These are phyloP conservation scores for Temnothorax curvispinosus DNA, from an alignment of 1,140 invertebrate species.

Conservation along the genomic window DNA sequence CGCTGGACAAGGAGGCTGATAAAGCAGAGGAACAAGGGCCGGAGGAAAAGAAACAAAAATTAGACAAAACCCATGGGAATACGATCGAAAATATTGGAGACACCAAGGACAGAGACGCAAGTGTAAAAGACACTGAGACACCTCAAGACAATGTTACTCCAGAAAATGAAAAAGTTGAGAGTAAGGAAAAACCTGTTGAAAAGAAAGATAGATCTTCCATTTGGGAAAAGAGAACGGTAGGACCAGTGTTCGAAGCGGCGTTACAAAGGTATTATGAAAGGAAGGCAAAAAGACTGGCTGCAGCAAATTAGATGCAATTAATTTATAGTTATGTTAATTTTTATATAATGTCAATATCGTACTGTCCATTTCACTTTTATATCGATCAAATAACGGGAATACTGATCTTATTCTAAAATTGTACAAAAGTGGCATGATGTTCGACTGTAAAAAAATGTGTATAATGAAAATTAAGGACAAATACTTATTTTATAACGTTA, in stretches of 20 bases:
- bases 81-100: conserved; percentile 62
- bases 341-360: conserved; percentile 3
- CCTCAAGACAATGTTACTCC: conserved; percentile 40
- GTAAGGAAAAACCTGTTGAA: conserved; percentile 70
- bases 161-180: conserved; percentile 78
- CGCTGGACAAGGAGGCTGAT: conserved; percentile 72
- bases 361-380: conserved; percentile 2
- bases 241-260: conserved; percentile 92
- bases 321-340: conserved; percentile 9
- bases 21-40: conserved; percentile 73
- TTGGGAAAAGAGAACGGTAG: conserved; percentile 95
- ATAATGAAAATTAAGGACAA: background rate
- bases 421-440: background rate
- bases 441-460: conserved; percentile 44
- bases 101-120: conserved; percentile 51
- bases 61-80: conserved; percentile 64
- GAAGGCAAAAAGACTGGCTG: conserved; percentile 85
- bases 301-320: conserved; percentile 30
- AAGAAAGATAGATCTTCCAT: conserved; percentile 88
- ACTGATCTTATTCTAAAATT: background rate
- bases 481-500: conserved; percentile 27
- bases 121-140: conserved; percentile 42
- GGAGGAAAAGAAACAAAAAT: conserved; percentile 77
- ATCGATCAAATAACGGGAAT: conserved; percentile 1
- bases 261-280: conserved; percentile 92